Evolutionary conservation across 2,113 vertebrate species (phyloP), one percentile per base, ranked within the genome.

Genomic region (Cryptoleucopteryx plumbea): DNA sequence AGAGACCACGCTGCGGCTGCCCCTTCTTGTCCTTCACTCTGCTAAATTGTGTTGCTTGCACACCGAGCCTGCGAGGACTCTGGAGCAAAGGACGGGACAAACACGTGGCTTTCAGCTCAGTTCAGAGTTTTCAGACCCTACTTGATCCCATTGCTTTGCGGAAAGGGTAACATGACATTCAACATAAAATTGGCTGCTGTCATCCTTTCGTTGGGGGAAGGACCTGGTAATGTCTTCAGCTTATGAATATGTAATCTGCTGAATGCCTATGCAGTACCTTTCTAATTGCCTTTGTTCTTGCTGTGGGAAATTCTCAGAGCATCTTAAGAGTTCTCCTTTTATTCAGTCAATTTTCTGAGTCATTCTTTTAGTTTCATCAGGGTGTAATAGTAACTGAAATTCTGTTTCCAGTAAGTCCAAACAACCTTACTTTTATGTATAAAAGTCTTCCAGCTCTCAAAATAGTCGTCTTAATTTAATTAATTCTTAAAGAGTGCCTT

Each of bases 401-500:
- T 45, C 89, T 34, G 18, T 45, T 91, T 82, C 71, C 16, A 88
- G 3, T 77, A 85, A 70, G 70, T 50, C 74, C 66, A 70, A 90
- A 38, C 36, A 73, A 48, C 81, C 45, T 91, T 74, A 27, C 70
- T 95, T 94, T 94, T 47, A 91, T 59, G 36, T 59, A 31, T 2
- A 66, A 67, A 93, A 94, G 52, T 42, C 89, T 91, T 38, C 62
- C 63, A 43, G 89, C 67, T 70, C 95, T 91, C 93, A 77, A 91
- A 94, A 97, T 7, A 91, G 71, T 79, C 62, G 48, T 38, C 72
- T 93, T 93, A 88, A 95, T 93, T 94, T 53, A 94, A 94, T 95
- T 97, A 95, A 96, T 93, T 92, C 93, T 80, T 70, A 70, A 94
- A 94, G 66, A 86, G 42, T 1, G 48, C 79, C 89, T 96, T 94